Base-by-base conservation (phyloP, 2,888 invertebrate species). In the Brachynemurus nebulosus region DNA sequence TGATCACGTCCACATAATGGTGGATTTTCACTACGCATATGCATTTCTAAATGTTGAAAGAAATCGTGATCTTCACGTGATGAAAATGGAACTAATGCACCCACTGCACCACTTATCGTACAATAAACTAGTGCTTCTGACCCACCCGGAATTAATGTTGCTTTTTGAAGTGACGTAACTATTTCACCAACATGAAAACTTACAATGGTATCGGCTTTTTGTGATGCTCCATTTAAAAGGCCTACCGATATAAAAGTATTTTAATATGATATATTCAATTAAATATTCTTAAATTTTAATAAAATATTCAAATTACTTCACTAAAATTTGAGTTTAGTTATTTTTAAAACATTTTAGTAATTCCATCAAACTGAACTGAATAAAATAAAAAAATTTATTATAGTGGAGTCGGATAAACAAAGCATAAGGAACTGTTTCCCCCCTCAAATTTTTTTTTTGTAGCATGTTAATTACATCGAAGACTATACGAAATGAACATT, bases 41-140 rank as follows among this genome's bases (percentile, higher is more conserved):
- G 96, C 97, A 99, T 98, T 66, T 98, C 98, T 50, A 98, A 69
- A 67, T 97, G 95, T 61, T 97, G 96, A 70, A 98, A 98, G 64
- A 98, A 97, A 62, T 98, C 98, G 55, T 93, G 95, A 64, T 98
- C 97, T 69, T 97, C 95, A 55, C 91, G 80, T 14, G 91, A 90
- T 0, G 92, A 91, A 59, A 96, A 95, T 0, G 95, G 92, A 16
- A 95, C 84, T 30, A 96, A 70, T 6, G 92, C 91, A 1, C 95
- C 95, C 0, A 96, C 85, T 0, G 90, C 80, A 3, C 96, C 98
- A 48, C 93, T 90, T 11, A 98, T 63, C 0, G 97, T 96, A 0
- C 96, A 90, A 62, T 99, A 99, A 2, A 99, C 82, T 4, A 98
- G 70, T 1, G 92, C 91, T 64, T 98, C 98, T 1, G 90, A 92